Evolutionary conservation across 1,140 invertebrate genomes (phyloP).

Genomic region (Orussus abietinus): DNA sequence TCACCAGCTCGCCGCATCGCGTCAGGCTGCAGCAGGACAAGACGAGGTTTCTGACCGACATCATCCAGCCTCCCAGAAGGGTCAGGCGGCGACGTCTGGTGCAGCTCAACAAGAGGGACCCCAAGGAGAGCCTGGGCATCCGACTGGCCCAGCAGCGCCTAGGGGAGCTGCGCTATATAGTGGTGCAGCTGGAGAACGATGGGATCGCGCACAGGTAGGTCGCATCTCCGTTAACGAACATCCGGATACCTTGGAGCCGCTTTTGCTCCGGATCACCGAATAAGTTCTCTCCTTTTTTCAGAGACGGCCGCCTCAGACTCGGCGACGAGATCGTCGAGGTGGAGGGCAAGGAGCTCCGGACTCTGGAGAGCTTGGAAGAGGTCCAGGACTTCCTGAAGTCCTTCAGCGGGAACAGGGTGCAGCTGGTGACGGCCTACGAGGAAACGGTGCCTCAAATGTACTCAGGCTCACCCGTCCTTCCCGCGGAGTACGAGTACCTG

Average conservation of each 20-base stretch:
- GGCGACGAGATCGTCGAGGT: constrained; percentile 86
- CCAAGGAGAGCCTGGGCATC: constrained; percentile 67
- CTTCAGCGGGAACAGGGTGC: constrained; percentile 40
- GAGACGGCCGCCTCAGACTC: constrained; percentile 74
- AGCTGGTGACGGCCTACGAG: constrained; percentile 44
- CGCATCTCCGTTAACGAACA: neutral
- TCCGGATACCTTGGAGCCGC: neutral
- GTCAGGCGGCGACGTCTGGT: constrained; percentile 41
- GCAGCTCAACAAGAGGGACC: constrained; percentile 54
- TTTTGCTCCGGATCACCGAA: neutral
- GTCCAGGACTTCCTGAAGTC: constrained; percentile 55
- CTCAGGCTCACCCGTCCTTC: constrained; percentile 22
- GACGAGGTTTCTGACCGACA: constrained; percentile 44
- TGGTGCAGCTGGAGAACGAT: constrained; percentile 75
- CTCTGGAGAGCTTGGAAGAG: constrained; percentile 64
- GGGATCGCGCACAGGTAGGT: constrained; percentile 74
- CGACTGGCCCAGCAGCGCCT: constrained; percentile 64
- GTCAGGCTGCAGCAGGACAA: constrained; percentile 47
- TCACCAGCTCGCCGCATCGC: constrained; percentile 36
- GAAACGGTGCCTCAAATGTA: constrained; percentile 45
- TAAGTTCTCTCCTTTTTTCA: constrained; percentile 38
- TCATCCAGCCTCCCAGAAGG: constrained; percentile 42
- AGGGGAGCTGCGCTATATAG: constrained; percentile 70
- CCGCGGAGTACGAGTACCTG: constrained; percentile 35
- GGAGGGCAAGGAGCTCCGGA: constrained; percentile 74